Evolutionary conservation across 1,140 invertebrate genomes (phyloP).

Genomic region (Cydia amplana): DNA sequence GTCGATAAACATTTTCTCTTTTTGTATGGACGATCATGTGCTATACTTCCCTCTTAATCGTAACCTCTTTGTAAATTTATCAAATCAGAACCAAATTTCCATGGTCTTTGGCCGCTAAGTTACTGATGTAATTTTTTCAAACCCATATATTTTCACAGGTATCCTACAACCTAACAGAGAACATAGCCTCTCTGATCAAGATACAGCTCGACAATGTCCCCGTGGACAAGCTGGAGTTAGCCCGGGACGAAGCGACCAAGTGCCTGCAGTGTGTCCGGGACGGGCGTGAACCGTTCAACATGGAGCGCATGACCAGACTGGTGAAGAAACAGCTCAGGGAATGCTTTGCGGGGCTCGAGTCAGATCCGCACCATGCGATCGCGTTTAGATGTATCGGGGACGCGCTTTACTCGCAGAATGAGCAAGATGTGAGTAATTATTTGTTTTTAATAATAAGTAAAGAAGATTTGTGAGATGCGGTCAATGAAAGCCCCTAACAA

Average conservation of each 20-base stretch:
- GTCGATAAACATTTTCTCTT: too few relatives aligned
- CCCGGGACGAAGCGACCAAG: constrained; percentile 82
- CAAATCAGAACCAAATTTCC: too few relatives aligned
- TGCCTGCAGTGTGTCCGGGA: constrained; percentile 76
- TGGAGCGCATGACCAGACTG: constrained; percentile 86
- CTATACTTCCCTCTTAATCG: too few relatives aligned
- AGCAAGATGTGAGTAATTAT: constrained; percentile 85
- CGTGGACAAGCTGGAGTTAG: constrained; percentile 81
- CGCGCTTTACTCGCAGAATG: constrained; percentile 88
- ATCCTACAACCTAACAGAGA: constrained; percentile 84
- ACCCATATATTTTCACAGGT: constrained; percentile 75
- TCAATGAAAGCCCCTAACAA: too few relatives aligned
- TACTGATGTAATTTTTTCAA: too few relatives aligned
- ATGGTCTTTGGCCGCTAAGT: too few relatives aligned
- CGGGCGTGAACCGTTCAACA: constrained; percentile 84
- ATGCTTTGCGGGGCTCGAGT: constrained; percentile 86
- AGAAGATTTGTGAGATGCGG: too few relatives aligned
- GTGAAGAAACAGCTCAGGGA: constrained; percentile 87
- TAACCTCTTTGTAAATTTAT: too few relatives aligned
- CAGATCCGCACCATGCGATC: constrained; percentile 86
- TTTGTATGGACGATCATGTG: too few relatives aligned
- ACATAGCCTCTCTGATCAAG: constrained; percentile 84
- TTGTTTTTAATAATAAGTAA: too few relatives aligned
- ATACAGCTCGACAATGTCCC: constrained; percentile 90
- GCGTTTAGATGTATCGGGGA: constrained; percentile 90